phyloP scores from a whole-genome alignment of 2,113 vertebrate genomes.

The Rana temporaria region DNA sequence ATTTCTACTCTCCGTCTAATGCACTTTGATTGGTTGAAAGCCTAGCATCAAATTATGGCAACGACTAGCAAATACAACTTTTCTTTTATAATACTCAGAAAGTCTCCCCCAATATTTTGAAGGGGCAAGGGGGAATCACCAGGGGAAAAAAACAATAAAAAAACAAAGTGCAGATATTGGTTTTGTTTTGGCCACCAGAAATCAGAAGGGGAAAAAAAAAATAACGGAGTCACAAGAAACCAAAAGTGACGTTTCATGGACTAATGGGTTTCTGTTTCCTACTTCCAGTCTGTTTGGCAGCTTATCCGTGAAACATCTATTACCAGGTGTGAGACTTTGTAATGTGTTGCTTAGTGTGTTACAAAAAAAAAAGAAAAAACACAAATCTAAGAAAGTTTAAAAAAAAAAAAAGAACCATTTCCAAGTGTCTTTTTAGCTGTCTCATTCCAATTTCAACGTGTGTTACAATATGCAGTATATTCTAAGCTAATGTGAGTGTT shows the following conservation, averaged over 20 bases:
- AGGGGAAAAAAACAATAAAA: not conserved
- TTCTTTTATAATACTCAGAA: conserved; percentile 14
- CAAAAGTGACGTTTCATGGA: conserved; percentile 52
- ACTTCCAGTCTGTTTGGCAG: conserved; percentile 56
- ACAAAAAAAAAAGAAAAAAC: conserved; percentile 88
- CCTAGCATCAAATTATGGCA: not conserved
- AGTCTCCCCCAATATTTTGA: not conserved
- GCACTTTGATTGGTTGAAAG: conserved; percentile 9
- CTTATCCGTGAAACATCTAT: conserved; percentile 56
- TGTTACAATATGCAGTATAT: conserved; percentile 99
- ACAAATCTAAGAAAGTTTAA: conserved; percentile 84
- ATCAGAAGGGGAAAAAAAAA: not conserved
- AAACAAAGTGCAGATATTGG: conserved; percentile 4
- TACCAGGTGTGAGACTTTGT: conserved; percentile 58
- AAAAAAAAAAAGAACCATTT: conserved; percentile 78
- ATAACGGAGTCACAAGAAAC: conserved; percentile 35
- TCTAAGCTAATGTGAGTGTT: conserved; percentile 98
- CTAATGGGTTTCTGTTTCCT: conserved; percentile 48
- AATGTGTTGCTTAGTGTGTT: conserved; percentile 68
- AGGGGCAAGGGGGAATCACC: not conserved
- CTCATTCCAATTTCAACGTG: conserved; percentile 97
- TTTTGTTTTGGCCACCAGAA: conserved; percentile 23
- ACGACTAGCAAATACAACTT: conserved; percentile 15
- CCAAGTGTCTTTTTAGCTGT: conserved; percentile 95
- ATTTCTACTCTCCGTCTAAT: conserved; percentile 1